A percentile compares a stretch with the other conserved stretches of the same genome.
These are phyloP conservation scores for Hoplostethus atlanticus DNA, from an alignment of 2,797 vertebrate genomes.

Conservation along the genomic window DNA sequence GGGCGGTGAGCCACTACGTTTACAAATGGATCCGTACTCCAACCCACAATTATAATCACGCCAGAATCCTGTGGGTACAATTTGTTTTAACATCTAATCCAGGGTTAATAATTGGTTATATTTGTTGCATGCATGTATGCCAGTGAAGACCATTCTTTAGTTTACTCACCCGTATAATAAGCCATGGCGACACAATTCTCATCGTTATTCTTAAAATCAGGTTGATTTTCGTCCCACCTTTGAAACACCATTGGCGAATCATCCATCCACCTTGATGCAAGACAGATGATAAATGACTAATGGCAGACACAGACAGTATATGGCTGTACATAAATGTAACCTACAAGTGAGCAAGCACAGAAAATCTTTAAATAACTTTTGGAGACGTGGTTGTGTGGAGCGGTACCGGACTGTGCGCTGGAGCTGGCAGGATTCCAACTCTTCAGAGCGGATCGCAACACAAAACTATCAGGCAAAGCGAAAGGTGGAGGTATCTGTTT, in stretches of 20 bases:
- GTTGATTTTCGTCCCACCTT: slow-evolving; percentile 77
- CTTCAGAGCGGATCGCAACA: too few relatives aligned
- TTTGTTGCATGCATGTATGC: background rate
- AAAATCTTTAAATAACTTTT: too few relatives aligned
- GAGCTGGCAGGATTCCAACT: too few relatives aligned
- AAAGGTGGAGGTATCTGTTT: too few relatives aligned
- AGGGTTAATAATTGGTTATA: background rate
- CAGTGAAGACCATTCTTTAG: background rate
- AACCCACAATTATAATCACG: slow-evolving; percentile 68
- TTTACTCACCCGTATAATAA: slow-evolving; percentile 71
- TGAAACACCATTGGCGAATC: slow-evolving; percentile 46
- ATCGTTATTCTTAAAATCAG: slow-evolving; percentile 55
- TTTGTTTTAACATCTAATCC: background rate
- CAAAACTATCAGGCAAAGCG: too few relatives aligned
- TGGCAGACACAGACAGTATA: background rate
- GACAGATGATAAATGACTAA: background rate
- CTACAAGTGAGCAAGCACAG: too few relatives aligned
- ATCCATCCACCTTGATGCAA: slow-evolving; percentile 76
- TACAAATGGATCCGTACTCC: slow-evolving; percentile 69
- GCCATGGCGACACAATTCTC: slow-evolving; percentile 72
- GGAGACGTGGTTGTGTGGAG: too few relatives aligned
- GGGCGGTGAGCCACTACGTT: slow-evolving; percentile 46
- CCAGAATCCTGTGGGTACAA: slow-evolving; percentile 72
- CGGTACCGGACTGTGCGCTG: too few relatives aligned
- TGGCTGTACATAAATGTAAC: background rate